Conservation (phyloP, 35 echinoderm and acorn worm genomes). For the Heliocidaris erythrogramma region DNA sequence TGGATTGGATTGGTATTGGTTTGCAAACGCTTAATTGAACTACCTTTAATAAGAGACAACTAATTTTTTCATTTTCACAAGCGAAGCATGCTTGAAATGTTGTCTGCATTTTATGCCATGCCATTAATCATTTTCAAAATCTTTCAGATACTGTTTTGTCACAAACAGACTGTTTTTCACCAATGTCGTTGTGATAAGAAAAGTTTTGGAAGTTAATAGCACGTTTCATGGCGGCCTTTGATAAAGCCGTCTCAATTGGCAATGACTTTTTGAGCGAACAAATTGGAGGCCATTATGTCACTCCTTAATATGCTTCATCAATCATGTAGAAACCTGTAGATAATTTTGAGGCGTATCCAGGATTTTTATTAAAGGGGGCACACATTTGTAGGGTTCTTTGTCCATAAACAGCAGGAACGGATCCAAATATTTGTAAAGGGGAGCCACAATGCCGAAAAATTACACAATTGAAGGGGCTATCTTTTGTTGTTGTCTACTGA, state of each 20-base stretch:
- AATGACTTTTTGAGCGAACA: background rate
- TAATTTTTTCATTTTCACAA: background rate
- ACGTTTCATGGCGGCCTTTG: background rate
- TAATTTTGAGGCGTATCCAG: background rate
- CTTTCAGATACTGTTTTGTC: background rate
- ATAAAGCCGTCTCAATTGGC: background rate
- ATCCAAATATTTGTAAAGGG: no score
- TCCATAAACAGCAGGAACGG: no score
- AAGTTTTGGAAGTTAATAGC: no score
- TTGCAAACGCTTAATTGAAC: no score
- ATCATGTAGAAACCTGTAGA: background rate
- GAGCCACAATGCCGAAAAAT: no score
- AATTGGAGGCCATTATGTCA: background rate
- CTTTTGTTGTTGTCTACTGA: no score
- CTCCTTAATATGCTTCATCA: background rate
- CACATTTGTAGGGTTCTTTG: no score
- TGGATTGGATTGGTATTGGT: no score
- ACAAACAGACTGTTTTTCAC: background rate
- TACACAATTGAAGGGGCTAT: no score
- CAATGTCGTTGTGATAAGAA: no score
- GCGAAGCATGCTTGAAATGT: background rate
- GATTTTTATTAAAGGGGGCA: no score
- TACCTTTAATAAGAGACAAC: no score
- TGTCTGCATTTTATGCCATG: background rate
- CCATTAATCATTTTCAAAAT: background rate